phyloP scores from a whole-genome alignment of 1,140 invertebrate genomes.

The Apis dorsata region DNA sequence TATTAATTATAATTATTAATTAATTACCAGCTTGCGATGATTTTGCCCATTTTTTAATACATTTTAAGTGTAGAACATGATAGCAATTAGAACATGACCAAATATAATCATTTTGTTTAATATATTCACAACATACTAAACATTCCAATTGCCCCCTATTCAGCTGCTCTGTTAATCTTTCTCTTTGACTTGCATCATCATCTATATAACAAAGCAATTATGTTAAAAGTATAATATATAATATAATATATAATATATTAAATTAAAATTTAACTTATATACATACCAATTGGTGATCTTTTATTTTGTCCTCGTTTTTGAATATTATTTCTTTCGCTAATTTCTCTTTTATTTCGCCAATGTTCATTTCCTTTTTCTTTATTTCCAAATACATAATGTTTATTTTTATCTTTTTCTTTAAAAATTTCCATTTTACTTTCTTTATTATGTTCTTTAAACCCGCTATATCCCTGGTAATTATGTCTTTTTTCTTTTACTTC shows the following conservation, averaged over 20 bases:
- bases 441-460: conserved; percentile 56
- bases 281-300: conserved; percentile 66
- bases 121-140: conserved; percentile 93
- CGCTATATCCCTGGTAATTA: conserved; percentile 53
- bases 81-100: conserved; percentile 96
- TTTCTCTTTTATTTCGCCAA: conserved; percentile 67
- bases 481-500: conserved; percentile 48
- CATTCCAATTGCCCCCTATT: conserved; percentile 91
- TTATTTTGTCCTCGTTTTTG: conserved; percentile 63
- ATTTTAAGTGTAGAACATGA: conserved; percentile 94
- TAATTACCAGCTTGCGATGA: conserved; percentile 86
- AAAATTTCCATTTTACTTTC: conserved; percentile 60
- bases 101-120: conserved; percentile 88
- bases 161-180: conserved; percentile 90
- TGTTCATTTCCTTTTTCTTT: conserved; percentile 66
- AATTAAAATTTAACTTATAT: background rate
- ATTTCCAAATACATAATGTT: conserved; percentile 49
- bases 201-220: conserved; percentile 64
- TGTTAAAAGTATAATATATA: background rate
- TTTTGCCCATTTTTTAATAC: conserved; percentile 94
- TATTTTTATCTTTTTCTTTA: conserved; percentile 63
- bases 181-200: conserved; percentile 85
- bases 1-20: background rate
- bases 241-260: background rate
- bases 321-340: conserved; percentile 42